These are phyloP conservation scores for Holcopasites calliopsidis DNA, from an alignment of 1,140 invertebrate genomes.

Conservation along the genomic window DNA sequence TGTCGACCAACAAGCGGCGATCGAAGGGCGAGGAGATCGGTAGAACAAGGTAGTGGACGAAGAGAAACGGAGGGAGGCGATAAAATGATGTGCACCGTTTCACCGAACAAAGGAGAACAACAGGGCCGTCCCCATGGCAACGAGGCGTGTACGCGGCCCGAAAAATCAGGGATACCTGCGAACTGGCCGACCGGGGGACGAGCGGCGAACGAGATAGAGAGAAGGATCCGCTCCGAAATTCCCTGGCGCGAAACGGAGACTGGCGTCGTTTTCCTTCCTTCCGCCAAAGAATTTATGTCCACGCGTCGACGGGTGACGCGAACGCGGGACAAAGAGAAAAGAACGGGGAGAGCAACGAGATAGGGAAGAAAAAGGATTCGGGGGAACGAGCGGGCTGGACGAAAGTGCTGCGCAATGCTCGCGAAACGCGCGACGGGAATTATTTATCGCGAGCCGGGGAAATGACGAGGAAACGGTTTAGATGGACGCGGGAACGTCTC, in stretches of 20 bases:
- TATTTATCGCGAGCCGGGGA: neutral
- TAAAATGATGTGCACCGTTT: slow-evolving; percentile 41
- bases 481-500: too few relatives aligned
- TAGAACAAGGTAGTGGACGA: neutral
- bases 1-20: too few relatives aligned
- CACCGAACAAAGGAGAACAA: slow-evolving; percentile 15
- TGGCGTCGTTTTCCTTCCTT: slow-evolving; percentile 20
- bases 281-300: neutral
- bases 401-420: neutral
- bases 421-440: slow-evolving; percentile 10
- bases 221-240: neutral
- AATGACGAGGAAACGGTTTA: slow-evolving; percentile 8
- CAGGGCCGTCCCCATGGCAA: slow-evolving; percentile 57
- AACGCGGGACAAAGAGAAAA: neutral
- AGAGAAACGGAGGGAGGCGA: slow-evolving; percentile 8
- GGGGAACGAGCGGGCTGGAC: neutral
- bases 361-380: neutral
- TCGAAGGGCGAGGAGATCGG: neutral
- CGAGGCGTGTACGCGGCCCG: neutral
- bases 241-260: slow-evolving; percentile 1
- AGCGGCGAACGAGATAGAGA: neutral
- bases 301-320: neutral
- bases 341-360: neutral
- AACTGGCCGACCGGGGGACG: neutral
- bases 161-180: neutral